A percentile compares a stretch with the other conserved stretches of the same genome.
Evolutionary conservation across 2,888 invertebrate species (phyloP).

Genomic region (Theodoxus fluviatilis): DNA sequence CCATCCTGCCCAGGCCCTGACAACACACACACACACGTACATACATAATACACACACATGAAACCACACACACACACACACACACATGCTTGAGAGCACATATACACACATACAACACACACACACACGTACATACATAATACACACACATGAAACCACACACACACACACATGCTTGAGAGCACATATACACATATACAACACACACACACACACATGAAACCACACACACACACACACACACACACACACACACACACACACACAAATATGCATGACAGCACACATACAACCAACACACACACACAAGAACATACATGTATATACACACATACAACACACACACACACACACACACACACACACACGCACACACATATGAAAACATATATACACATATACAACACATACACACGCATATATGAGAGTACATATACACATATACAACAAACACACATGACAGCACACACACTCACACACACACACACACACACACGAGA

Average conservation of each 20-base stretch:
- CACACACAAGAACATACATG: background rate
- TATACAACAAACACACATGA: background rate
- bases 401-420: background rate
- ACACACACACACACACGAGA: background rate
- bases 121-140: background rate
- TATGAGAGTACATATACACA: too few species aligned
- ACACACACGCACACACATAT: slow-evolving; percentile 13
- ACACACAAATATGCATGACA: too few species aligned
- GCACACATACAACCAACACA: background rate
- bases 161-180: slow-evolving; percentile 6
- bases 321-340: background rate
- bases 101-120: background rate
- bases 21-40: background rate
- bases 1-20: slow-evolving; percentile 83
- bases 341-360: background rate
- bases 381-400: slow-evolving; percentile 7
- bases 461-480: background rate
- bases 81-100: background rate
- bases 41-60: background rate
- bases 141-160: background rate
- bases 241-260: slow-evolving; percentile 6
- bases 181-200: background rate
- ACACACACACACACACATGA: background rate
- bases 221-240: background rate
- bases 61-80: background rate